These are phyloP conservation scores for Enteromius fasciolatus DNA, from an alignment of 2,797 vertebrate genomes.

Conservation along the genomic window DNA sequence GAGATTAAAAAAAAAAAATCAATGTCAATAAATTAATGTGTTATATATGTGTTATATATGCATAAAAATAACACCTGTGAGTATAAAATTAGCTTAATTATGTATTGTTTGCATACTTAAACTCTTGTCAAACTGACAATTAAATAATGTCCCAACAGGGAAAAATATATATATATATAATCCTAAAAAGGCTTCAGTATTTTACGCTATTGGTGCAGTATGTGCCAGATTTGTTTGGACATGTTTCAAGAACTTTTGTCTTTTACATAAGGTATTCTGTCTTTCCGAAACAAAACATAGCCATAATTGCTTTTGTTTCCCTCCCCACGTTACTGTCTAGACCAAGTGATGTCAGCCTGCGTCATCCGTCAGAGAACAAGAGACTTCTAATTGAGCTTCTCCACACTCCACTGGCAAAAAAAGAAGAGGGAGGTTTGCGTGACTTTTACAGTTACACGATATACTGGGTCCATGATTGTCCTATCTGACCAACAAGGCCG, in stretches of 20 bases:
- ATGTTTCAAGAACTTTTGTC: neutral
- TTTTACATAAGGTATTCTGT: neutral
- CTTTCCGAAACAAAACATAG: constrained; percentile 10
- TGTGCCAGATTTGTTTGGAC: neutral
- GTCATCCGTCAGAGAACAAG: constrained; percentile 19
- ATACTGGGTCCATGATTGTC: neutral
- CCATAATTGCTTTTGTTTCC: neutral
- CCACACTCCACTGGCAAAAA: constrained; percentile 14
- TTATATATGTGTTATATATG: neutral
- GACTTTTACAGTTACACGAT: constrained; percentile 29
- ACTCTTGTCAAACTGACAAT: neutral
- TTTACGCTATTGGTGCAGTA: neutral
- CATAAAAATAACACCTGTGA: neutral
- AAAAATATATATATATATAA: too few species aligned
- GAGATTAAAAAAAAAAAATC: neutral
- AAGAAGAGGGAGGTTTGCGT: constrained; percentile 5
- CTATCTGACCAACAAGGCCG: neutral
- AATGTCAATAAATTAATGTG: neutral
- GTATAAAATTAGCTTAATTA: neutral
- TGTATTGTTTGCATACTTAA: neutral
- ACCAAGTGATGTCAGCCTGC: constrained; percentile 32
- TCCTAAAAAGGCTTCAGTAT: neutral
- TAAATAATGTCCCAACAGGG: neutral
- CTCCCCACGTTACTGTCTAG: neutral
- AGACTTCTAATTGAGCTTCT: constrained; percentile 2